phyloP scores from a whole-genome alignment of 2,888 invertebrate species.

The Habrosyne pyritoides region DNA sequence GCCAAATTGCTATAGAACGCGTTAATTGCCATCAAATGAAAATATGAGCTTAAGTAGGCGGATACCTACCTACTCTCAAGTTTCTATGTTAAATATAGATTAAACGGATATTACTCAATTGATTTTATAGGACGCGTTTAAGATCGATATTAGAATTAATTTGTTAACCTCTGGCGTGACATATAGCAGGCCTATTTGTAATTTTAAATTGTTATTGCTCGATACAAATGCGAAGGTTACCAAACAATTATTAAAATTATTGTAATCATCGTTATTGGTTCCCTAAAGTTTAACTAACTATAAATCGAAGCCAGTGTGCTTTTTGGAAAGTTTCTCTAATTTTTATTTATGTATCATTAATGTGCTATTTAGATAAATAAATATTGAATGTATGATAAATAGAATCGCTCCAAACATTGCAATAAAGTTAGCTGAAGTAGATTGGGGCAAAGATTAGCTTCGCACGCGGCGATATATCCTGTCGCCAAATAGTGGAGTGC shows the following conservation, averaged over 20 bases:
- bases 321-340: too few species aligned
- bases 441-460: conserved; percentile 37
- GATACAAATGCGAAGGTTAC: too few species aligned
- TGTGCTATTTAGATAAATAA: too few species aligned
- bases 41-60: conserved; percentile 11
- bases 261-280: neutral
- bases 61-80: conserved; percentile 30
- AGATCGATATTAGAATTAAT: conserved; percentile 19
- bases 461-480: conserved; percentile 32
- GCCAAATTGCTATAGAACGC: neutral
- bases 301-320: too few species aligned
- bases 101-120: conserved; percentile 40
- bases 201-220: neutral
- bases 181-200: neutral
- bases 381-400: neutral
- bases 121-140: conserved; percentile 23
- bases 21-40: conserved; percentile 15
- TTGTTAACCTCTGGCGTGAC: conserved; percentile 8
- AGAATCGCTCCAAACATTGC: conserved; percentile 23
- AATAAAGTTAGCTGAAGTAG: conserved; percentile 34
- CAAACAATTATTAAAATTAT: neutral
- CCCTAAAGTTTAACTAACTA: neutral
- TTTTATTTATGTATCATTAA: too few species aligned
- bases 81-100: conserved; percentile 33
- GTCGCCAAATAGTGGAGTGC: conserved; percentile 25